Conservation (phyloP, 2,888 invertebrate species). For the Andrena fulva region DNA sequence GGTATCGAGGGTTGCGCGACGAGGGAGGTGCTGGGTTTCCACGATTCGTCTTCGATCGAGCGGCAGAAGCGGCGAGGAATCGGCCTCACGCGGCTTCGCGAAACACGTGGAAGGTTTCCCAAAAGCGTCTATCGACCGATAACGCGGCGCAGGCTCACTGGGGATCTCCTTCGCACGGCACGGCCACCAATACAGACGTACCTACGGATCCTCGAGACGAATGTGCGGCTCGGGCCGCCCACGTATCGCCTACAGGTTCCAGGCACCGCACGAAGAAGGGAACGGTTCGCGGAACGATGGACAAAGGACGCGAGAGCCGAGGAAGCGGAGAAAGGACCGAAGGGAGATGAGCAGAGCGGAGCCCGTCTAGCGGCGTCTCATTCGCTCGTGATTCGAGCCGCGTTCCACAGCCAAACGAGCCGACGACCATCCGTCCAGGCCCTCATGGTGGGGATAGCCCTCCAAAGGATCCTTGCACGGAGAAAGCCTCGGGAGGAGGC, state of each 20-base stretch:
- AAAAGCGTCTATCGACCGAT: slow-evolving; percentile 74
- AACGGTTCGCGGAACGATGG: slow-evolving; percentile 68
- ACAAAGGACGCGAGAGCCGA: slow-evolving; percentile 52
- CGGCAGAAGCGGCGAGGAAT: slow-evolving; percentile 18
- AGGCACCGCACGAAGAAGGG: slow-evolving; percentile 47
- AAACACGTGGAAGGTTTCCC: slow-evolving; percentile 73
- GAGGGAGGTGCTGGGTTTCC: slow-evolving; percentile 6
- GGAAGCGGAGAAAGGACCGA: slow-evolving; percentile 56
- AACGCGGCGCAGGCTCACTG: slow-evolving; percentile 70
- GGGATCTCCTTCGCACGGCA: slow-evolving; percentile 20
- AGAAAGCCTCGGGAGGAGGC: slow-evolving; percentile 54
- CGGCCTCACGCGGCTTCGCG: slow-evolving; percentile 44
- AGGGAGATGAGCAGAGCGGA: slow-evolving; percentile 44
- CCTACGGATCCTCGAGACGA: slow-evolving; percentile 7
- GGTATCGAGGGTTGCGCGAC: not conserved
- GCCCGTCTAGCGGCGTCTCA: slow-evolving; percentile 65
- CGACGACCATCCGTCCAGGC: slow-evolving; percentile 47
- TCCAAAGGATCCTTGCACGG: slow-evolving; percentile 55
- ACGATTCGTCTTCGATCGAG: slow-evolving; percentile 37
- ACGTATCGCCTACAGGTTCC: slow-evolving; percentile 68
- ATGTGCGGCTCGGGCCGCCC: slow-evolving; percentile 68
- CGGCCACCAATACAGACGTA: slow-evolving; percentile 28
- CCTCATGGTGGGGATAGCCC: slow-evolving; percentile 58
- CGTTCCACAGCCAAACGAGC: slow-evolving; percentile 53
- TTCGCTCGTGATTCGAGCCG: slow-evolving; percentile 66